phyloP scores from a whole-genome alignment of 2,113 vertebrate genomes.

The Odobenus rosmarus region DNA sequence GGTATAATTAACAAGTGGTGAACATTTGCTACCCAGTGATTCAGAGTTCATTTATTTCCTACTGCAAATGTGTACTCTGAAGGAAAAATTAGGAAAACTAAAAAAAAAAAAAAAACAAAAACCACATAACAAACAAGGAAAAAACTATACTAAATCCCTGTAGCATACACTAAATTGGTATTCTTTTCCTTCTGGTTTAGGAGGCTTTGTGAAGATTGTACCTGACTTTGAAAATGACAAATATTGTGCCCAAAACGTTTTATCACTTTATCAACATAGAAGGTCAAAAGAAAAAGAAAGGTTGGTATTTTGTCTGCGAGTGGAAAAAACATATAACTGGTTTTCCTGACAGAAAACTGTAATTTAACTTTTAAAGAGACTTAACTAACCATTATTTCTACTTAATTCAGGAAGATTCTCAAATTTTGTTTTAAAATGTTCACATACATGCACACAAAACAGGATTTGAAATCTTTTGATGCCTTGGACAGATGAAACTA shows the following conservation, averaged over 20 bases:
- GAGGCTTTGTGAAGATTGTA: neutral
- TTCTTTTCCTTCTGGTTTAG: neutral
- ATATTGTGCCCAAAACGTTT: neutral
- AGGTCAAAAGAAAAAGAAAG: neutral
- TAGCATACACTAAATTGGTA: neutral
- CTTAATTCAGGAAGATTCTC: conserved; percentile 9
- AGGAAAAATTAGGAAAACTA: neutral
- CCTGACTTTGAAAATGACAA: neutral
- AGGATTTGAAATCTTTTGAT: conserved; percentile 55
- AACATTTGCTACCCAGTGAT: neutral
- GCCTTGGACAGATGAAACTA: conserved; percentile 35
- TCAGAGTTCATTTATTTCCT: neutral
- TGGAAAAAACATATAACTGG: neutral
- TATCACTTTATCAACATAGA: neutral
- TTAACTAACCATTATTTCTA: conserved; percentile 25
- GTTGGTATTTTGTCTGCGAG: neutral
- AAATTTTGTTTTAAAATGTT: conserved; percentile 27
- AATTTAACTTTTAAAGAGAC: neutral
- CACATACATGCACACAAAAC: neutral
- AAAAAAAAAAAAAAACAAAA: neutral
- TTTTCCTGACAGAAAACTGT: neutral
- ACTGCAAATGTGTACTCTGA: neutral
- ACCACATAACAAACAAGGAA: neutral
- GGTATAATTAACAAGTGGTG: neutral
- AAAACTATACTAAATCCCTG: neutral